Evolutionary conservation across 2,888 invertebrate species (phyloP).

Genomic region (Caenorhabditis sp.): DNA sequence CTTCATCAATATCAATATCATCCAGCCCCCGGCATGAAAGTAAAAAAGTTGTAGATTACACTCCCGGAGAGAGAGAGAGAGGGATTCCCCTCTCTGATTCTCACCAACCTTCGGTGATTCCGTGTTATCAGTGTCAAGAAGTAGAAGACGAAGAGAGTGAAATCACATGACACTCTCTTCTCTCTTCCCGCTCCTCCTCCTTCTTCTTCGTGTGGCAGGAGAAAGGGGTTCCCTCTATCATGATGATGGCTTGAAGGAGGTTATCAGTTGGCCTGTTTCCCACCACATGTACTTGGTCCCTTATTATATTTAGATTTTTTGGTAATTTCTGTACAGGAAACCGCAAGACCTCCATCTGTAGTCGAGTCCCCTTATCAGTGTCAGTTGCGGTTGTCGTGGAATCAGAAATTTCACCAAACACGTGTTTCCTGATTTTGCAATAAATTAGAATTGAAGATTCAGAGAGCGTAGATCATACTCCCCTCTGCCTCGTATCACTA

Average conservation of each 20-base stretch:
- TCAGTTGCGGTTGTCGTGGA: background rate
- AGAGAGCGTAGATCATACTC: slow-evolving; percentile 35
- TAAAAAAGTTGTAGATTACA: slow-evolving; percentile 10
- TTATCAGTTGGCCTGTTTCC: slow-evolving; percentile 43
- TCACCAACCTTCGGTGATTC: background rate
- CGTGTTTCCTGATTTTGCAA: background rate
- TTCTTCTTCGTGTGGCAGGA: background rate
- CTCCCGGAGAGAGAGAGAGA: background rate
- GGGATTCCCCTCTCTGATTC: slow-evolving; percentile 50
- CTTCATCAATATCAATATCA: slow-evolving; percentile 11
- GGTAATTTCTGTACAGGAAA: no score
- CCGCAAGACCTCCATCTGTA: no score
- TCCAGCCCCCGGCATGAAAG: slow-evolving; percentile 5
- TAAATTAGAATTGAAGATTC: background rate
- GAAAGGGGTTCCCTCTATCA: slow-evolving; percentile 54
- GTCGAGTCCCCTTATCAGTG: background rate
- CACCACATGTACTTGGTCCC: no score
- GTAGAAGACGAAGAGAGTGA: no score
- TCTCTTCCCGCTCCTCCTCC: slow-evolving; percentile 6
- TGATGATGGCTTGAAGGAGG: background rate
- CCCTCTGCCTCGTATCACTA: background rate
- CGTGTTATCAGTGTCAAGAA: slow-evolving; percentile 20
- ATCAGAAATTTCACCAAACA: background rate
- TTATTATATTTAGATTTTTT: no score
- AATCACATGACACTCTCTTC: slow-evolving; percentile 58